A percentile compares a stretch with the other conserved stretches of the same genome.
Evolutionary conservation across 2,888 invertebrate genomes (phyloP).

Genomic region (Scelioninae gen. 1): DNA sequence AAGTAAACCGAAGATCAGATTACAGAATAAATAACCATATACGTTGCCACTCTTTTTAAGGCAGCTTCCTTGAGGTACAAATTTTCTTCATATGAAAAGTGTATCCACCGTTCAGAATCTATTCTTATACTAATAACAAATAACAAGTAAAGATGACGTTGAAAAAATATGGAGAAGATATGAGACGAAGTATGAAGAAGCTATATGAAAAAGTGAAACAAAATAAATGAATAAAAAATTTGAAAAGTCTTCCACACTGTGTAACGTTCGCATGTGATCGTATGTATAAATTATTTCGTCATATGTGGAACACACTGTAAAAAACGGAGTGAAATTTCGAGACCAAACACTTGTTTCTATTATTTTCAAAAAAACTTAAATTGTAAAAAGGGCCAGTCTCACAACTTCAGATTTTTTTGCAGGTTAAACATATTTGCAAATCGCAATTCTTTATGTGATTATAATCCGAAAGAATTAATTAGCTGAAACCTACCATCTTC

Average conservation of each 20-base stretch:
- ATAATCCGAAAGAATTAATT: too few relatives aligned
- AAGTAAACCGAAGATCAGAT: constrained; percentile 38
- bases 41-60: constrained; percentile 65
- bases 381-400: neutral
- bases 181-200: constrained; percentile 33
- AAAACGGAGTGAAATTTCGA: constrained; percentile 45
- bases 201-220: constrained; percentile 22
- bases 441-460: too few relatives aligned
- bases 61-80: constrained; percentile 70
- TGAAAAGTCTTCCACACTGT: constrained; percentile 74
- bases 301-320: constrained; percentile 55
- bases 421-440: too few relatives aligned
- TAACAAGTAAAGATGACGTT: constrained; percentile 48
- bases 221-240: constrained; percentile 69
- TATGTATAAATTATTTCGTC: constrained; percentile 65
- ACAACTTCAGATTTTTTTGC: too few relatives aligned
- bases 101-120: constrained; percentile 77
- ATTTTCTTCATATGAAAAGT: constrained; percentile 69
- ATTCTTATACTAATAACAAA: constrained; percentile 80
- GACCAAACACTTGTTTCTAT: neutral
- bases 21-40: constrained; percentile 40
- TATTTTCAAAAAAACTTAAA: too few relatives aligned
- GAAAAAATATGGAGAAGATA: constrained; percentile 36
- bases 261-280: constrained; percentile 69
- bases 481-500: too few relatives aligned